These are phyloP conservation scores for Ectemnius lituratus DNA, from an alignment of 2,888 invertebrate genomes.

Conservation along the genomic window DNA sequence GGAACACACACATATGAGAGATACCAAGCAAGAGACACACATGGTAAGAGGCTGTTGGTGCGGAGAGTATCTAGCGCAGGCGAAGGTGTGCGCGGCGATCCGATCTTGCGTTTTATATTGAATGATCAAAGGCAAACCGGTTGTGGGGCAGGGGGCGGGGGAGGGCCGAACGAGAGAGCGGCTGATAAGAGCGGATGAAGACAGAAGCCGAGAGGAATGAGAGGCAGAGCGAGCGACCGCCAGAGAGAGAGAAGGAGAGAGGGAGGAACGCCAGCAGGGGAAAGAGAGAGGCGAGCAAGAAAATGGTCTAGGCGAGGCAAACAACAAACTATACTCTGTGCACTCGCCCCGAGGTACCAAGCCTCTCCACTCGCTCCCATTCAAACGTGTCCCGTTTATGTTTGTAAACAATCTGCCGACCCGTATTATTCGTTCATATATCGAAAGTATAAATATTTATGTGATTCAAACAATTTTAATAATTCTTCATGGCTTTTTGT, in stretches of 20 bases:
- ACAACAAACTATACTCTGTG: conserved; percentile 62
- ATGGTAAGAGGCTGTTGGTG: too few species aligned
- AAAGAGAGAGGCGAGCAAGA: conserved; percentile 56
- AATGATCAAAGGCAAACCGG: conserved; percentile 76
- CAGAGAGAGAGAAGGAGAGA: conserved; percentile 36
- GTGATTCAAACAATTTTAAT: too few species aligned
- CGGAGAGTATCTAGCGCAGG: too few species aligned
- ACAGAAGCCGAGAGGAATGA: conserved; percentile 37
- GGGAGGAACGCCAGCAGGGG: conserved; percentile 19
- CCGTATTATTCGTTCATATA: too few species aligned
- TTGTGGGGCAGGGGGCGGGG: conserved; percentile 56
- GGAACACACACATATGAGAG: too few species aligned
- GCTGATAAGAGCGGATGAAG: conserved; percentile 41
- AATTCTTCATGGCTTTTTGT: too few species aligned
- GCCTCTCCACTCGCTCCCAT: conserved; percentile 27
- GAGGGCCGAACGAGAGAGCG: conserved; percentile 34
- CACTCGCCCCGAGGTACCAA: conserved; percentile 15
- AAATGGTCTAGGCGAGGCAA: conserved; percentile 70
- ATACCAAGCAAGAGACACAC: too few species aligned
- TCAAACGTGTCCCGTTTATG: conserved; percentile 45
- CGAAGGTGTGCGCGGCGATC: conserved; percentile 12
- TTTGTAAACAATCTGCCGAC: conserved; percentile 15
- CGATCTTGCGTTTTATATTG: conserved; percentile 70
- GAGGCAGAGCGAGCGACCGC: conserved; percentile 36
- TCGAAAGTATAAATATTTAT: too few species aligned